Evolutionary conservation across 2,113 vertebrate genomes (phyloP).

Genomic region (Sebastes schlegelii): DNA sequence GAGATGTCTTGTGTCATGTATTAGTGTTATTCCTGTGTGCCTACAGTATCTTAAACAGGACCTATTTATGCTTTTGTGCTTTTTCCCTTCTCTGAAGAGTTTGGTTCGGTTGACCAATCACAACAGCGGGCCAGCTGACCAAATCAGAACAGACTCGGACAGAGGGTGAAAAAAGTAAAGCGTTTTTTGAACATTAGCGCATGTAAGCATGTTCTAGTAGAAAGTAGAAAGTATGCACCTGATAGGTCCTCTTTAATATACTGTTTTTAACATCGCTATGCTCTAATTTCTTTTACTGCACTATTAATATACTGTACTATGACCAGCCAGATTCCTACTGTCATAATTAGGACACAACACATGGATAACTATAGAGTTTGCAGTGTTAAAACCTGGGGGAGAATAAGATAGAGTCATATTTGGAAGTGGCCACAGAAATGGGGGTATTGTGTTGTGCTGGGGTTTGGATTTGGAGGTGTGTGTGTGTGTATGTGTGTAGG

Average conservation of each 20-base stretch:
- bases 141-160: too few relatives aligned
- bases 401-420: conserved; percentile 39
- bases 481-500: background rate
- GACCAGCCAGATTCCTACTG: background rate
- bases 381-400: background rate
- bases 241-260: background rate
- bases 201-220: too few relatives aligned
- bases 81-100: too few relatives aligned
- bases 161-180: too few relatives aligned
- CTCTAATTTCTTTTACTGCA: background rate
- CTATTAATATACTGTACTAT: background rate
- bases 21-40: background rate
- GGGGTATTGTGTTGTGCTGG: conserved; percentile 21
- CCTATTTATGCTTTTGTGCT: too few relatives aligned
- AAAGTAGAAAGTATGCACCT: too few relatives aligned
- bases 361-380: conserved; percentile 19
- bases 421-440: conserved; percentile 39
- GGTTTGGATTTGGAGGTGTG: conserved; percentile 43
- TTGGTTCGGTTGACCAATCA: too few relatives aligned
- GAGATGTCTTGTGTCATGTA: background rate
- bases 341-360: conserved; percentile 11
- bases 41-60: background rate
- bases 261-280: background rate
- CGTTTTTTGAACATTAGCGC: too few relatives aligned
- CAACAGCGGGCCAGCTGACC: too few relatives aligned